Evolutionary conservation across 2,888 invertebrate species (phyloP).

Genomic region (Phyllotreta cruciferae): DNA sequence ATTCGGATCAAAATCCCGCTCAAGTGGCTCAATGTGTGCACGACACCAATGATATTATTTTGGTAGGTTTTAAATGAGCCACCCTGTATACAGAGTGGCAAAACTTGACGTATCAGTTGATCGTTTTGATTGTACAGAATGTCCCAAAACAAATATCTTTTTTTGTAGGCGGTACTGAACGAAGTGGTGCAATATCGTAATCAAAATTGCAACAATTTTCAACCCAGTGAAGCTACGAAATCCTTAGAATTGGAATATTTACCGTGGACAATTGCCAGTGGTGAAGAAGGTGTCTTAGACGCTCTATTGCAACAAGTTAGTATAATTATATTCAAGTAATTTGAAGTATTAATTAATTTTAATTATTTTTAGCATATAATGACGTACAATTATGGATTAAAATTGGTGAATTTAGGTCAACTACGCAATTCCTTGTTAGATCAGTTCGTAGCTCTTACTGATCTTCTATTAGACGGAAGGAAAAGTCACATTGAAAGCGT

Average conservation of each 20-base stretch:
- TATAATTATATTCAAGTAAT: neutral
- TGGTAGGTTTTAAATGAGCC: conserved; percentile 61
- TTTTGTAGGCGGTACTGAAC: conserved; percentile 65
- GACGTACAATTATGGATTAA: conserved; percentile 63
- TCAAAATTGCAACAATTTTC: conserved; percentile 64
- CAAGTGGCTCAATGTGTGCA: conserved; percentile 65
- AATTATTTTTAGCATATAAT: conserved; percentile 55
- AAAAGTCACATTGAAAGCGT: conserved; percentile 74
- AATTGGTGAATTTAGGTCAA: conserved; percentile 64
- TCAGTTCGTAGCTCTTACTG: conserved; percentile 74
- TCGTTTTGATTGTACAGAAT: no score
- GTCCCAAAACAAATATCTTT: conserved; percentile 15
- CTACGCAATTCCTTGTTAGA: conserved; percentile 69
- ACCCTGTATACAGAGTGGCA: no score
- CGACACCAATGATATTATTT: conserved; percentile 66
- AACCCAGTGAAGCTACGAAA: conserved; percentile 57
- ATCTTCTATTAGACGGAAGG: conserved; percentile 76
- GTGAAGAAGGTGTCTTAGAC: conserved; percentile 63
- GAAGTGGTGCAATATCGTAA: conserved; percentile 72
- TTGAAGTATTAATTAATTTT: conserved; percentile 20
- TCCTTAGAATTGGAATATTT: conserved; percentile 66
- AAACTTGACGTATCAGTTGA: no score
- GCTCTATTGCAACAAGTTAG: conserved; percentile 60
- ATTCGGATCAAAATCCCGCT: conserved; percentile 66
- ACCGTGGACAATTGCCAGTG: conserved; percentile 77